These are phyloP conservation scores for Cyanocitta stelleri DNA, from an alignment of 2,113 vertebrate species.

Conservation along the genomic window DNA sequence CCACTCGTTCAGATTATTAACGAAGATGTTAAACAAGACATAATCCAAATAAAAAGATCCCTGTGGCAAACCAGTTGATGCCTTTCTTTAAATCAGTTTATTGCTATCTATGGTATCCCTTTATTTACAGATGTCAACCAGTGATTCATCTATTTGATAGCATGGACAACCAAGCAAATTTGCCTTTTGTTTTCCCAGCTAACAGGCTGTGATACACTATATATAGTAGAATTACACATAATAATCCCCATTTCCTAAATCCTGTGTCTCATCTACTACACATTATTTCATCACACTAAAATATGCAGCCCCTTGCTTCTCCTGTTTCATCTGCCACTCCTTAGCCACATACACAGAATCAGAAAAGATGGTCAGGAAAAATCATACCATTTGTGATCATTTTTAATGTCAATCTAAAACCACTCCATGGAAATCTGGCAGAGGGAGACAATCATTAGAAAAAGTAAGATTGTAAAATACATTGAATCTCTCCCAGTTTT, in stretches of 20 bases:
- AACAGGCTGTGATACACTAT: neutral
- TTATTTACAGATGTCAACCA: neutral
- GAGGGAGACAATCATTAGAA: neutral
- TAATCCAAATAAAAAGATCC: constrained; percentile 48
- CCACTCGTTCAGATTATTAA: constrained; percentile 68
- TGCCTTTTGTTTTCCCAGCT: neutral
- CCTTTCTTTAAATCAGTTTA: neutral
- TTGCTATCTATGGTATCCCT: neutral
- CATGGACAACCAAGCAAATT: neutral
- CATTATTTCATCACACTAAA: neutral
- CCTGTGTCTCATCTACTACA: neutral
- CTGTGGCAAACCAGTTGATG: constrained; percentile 24
- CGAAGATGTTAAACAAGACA: constrained; percentile 69
- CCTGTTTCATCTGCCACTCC: neutral
- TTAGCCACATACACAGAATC: neutral
- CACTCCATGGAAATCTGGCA: neutral
- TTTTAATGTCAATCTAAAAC: neutral
- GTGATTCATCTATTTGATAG: neutral
- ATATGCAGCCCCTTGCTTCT: neutral
- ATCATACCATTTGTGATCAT: neutral
- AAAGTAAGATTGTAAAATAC: neutral
- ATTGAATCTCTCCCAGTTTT: neutral
- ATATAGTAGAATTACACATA: neutral
- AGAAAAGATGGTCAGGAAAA: neutral
- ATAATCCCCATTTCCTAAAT: neutral